Evolutionary conservation across 2,888 invertebrate species (phyloP).

Genomic region (Dolichopus griseipennis): DNA sequence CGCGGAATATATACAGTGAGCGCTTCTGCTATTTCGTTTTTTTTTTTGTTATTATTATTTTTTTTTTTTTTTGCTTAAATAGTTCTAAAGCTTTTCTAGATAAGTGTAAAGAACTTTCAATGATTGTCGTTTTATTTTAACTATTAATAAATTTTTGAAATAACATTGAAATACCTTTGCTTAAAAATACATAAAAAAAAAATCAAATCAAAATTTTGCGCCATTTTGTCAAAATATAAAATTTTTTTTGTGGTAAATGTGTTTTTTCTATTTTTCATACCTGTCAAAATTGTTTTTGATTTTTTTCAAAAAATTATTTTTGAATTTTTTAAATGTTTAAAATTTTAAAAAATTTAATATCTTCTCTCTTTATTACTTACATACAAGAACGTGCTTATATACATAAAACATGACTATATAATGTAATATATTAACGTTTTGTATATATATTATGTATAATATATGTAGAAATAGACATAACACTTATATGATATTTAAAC

Average conservation of each 20-base stretch:
- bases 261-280: neutral
- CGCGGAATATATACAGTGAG: neutral
- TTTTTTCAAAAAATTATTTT: too few species aligned
- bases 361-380: neutral
- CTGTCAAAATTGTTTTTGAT: neutral
- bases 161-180: constrained; percentile 4
- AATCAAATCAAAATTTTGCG: neutral
- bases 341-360: neutral
- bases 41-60: neutral
- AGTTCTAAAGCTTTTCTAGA: neutral
- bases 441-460: too few species aligned
- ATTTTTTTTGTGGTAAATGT: neutral
- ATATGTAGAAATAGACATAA: too few species aligned
- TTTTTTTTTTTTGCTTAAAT: neutral
- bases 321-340: too few species aligned
- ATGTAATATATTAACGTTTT: too few species aligned
- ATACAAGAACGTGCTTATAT: neutral
- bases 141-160: neutral
- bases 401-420: too few species aligned
- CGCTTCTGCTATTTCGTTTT: neutral
- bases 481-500: too few species aligned
- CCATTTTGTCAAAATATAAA: neutral
- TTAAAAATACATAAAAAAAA: neutral
- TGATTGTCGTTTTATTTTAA: neutral
- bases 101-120: neutral